phyloP scores from a whole-genome alignment of 1,140 invertebrate species.

The Uloborus diversus region DNA sequence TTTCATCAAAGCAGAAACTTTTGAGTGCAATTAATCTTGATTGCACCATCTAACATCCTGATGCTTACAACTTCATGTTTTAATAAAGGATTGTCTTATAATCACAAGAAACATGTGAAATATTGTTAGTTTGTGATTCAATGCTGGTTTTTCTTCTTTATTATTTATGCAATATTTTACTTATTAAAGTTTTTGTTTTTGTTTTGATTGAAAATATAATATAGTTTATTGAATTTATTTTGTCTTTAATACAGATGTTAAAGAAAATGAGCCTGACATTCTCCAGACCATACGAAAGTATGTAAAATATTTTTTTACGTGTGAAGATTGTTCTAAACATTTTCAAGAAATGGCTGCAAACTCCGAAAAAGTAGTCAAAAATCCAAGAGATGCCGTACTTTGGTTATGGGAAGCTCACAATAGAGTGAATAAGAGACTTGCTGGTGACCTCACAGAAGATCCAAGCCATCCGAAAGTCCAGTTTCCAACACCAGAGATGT shows the following conservation, averaged over 20 bases:
- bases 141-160: no score
- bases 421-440: constrained; percentile 86
- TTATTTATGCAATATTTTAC: no score
- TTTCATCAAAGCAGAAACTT: no score
- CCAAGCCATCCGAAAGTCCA: constrained; percentile 88
- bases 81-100: no score
- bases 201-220: not conserved
- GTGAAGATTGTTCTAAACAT: constrained; percentile 86
- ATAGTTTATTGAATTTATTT: not conserved
- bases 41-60: no score
- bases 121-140: no score
- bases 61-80: no score
- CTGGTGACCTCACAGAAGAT: constrained; percentile 89
- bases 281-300: constrained; percentile 86
- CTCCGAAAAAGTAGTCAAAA: constrained; percentile 75
- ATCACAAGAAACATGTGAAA: no score
- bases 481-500: constrained; percentile 80
- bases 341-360: constrained; percentile 81
- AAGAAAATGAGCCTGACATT: constrained; percentile 71
- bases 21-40: no score
- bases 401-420: constrained; percentile 98
- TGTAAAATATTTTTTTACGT: constrained; percentile 93
- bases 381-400: constrained; percentile 78
- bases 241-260: constrained; percentile 5
- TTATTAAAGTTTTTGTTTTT: no score